These are phyloP conservation scores for Arbacia lixula DNA, from an alignment of 53 echinoderm and acorn worm genomes.

Conservation along the genomic window DNA sequence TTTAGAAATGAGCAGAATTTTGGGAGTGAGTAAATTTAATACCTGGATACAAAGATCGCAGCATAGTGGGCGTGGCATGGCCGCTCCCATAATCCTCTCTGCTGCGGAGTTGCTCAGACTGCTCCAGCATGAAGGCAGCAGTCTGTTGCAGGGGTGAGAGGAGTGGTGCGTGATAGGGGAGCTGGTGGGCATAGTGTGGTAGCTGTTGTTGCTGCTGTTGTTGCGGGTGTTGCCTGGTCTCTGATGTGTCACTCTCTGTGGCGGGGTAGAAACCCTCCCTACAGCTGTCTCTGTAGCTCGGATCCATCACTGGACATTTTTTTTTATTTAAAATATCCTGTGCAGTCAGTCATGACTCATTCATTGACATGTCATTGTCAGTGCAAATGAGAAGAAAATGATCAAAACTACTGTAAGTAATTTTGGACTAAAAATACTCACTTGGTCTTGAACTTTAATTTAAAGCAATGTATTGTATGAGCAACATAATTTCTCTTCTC, in stretches of 20 bases:
- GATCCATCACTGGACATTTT: slow-evolving; percentile 5
- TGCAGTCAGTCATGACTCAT: too few species aligned
- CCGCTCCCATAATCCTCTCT: background rate
- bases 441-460: too few species aligned
- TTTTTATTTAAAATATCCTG: too few species aligned
- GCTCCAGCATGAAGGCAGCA: slow-evolving; percentile 4
- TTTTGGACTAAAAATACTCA: too few species aligned
- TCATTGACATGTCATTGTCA: too few species aligned
- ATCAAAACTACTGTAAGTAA: too few species aligned
- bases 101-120: background rate
- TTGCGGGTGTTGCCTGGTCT: background rate
- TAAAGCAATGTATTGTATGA: too few species aligned
- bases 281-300: slow-evolving; percentile 18
- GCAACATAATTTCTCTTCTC: too few species aligned
- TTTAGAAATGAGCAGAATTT: background rate
- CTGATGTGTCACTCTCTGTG: background rate
- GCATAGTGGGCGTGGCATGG: slow-evolving; percentile 23
- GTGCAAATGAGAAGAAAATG: too few species aligned
- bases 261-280: background rate
- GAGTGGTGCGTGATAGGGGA: slow-evolving; percentile 1
- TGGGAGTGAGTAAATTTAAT: background rate
- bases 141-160: slow-evolving; percentile 1
- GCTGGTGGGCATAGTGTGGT: slow-evolving; percentile 16
- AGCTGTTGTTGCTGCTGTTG: slow-evolving; percentile 22
- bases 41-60: slow-evolving; percentile 5